Evolutionary conservation across 2,888 invertebrate genomes (phyloP).

Genomic region (Nysson spinosus): DNA sequence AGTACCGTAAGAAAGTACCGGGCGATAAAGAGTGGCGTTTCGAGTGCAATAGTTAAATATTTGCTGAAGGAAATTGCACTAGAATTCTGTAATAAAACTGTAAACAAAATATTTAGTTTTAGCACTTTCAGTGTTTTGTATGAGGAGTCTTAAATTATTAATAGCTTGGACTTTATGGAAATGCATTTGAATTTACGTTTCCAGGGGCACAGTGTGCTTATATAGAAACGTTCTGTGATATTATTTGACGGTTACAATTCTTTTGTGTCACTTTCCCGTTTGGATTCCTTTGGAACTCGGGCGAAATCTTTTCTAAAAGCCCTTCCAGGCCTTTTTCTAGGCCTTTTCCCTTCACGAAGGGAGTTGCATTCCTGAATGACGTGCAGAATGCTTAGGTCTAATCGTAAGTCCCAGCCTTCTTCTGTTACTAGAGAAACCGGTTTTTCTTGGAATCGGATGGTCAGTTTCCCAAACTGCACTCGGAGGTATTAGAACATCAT

Average conservation of each 20-base stretch:
- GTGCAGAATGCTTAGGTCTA: slow-evolving; percentile 30
- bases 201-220: background rate
- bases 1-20: too few species aligned
- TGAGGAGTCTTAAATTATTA: too few species aligned
- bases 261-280: slow-evolving; percentile 1
- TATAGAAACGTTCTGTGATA: background rate
- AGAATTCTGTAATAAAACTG: too few species aligned
- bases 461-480: slow-evolving; percentile 39
- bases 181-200: too few species aligned
- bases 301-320: slow-evolving; percentile 11
- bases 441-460: slow-evolving; percentile 35
- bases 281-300: background rate
- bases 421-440: slow-evolving; percentile 42
- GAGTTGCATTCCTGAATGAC: slow-evolving; percentile 41
- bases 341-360: slow-evolving; percentile 25
- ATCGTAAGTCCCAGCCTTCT: slow-evolving; percentile 15
- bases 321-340: slow-evolving; percentile 3
- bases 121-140: too few species aligned
- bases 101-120: too few species aligned
- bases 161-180: too few species aligned
- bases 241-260: background rate
- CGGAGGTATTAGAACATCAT: background rate
- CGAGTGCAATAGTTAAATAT: too few species aligned
- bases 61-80: too few species aligned
- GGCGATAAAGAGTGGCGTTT: too few species aligned